Evolutionary conservation across 2,797 vertebrate genomes (phyloP), one percentile per base, ranked within the genome.

Genomic region (Nannoperca obscura): DNA sequence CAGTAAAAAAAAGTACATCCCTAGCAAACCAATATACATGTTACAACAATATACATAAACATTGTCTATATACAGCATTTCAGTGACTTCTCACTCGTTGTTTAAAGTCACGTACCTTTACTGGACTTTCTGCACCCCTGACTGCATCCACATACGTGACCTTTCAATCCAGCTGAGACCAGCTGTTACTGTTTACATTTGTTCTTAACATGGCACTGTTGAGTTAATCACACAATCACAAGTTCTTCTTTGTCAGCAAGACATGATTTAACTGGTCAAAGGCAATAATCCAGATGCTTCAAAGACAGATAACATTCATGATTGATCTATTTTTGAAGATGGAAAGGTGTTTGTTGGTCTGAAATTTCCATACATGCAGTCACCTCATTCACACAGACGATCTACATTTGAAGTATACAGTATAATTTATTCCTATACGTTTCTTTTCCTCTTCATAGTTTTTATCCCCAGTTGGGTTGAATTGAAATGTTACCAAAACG

Each of bases 1-100:
- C 84, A 81, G 84, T 93, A 91, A 93, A 93, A 92, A 27, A 88
- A 91, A 89, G 71, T 67, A 89, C 87, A 92, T 87, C 82, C 78
- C 85, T 71, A 89, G 65, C 32, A 50, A 85, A 91, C 86, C 83
- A 92, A 91, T 91, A 91, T 91, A 93, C 90, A 94, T 79, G 80
- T 86, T 87, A 88, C 66, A 91, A 73, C 86, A 91, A 89, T 88
- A 91, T 90, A 91, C 86, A 92, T 81, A 86, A 58, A 86, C 60
- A 81, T 62, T 78, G 8, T 87, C 57, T 93, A 90, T 92, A 84
- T 88, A 94, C 91, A 92, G 55, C 60, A 52, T 84, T 74, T 87
- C 46, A 86, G 30, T 79, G 67, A 89, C 57, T 69, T 67, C 30
- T 58, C 19, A 55, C 64, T 76, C 57, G 78, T 53, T 68, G 71